Percentiles rank a stretch among this genome's conserved stretches.
Evolutionary conservation across 2,113 vertebrate species (phyloP).

Genomic region (Limnothrissa miodon): DNA sequence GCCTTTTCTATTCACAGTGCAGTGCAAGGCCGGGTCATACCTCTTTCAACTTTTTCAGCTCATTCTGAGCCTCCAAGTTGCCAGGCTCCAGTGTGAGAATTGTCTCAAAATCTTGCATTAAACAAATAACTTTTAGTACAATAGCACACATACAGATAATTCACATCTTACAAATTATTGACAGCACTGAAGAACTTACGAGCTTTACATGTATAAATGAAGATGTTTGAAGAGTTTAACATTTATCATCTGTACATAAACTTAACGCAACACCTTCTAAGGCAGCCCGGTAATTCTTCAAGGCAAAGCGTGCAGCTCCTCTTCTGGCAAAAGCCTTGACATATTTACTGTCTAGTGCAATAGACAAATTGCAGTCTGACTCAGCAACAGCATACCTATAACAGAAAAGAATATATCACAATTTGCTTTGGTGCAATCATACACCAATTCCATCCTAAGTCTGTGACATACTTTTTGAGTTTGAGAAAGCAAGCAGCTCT

Average conservation of each 20-base stretch:
- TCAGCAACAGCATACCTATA: conserved; percentile 87
- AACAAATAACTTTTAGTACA: background rate
- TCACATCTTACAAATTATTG: background rate
- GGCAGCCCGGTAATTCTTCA: conserved; percentile 81
- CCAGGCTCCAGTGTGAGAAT: conserved; percentile 83
- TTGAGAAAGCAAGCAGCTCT: conserved; percentile 87
- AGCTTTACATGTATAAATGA: background rate
- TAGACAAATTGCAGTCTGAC: conserved; percentile 92
- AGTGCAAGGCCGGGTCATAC: conserved; percentile 57
- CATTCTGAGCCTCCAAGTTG: conserved; percentile 83
- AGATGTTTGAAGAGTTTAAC: background rate
- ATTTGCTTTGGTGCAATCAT: background rate
- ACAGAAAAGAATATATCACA: background rate
- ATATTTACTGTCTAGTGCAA: conserved; percentile 84
- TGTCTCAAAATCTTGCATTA: conserved; percentile 83
- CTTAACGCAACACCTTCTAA: conserved; percentile 76
- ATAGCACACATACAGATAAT: background rate
- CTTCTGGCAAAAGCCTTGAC: conserved; percentile 83
- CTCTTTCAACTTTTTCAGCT: conserved; percentile 83
- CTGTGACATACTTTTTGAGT: conserved; percentile 82
- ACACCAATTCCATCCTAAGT: background rate
- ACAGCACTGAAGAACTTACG: background rate
- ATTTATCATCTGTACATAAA: background rate
- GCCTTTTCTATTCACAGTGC: background rate
- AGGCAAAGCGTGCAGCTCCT: conserved; percentile 81